These are phyloP conservation scores for Erpobdella octoculata DNA, from an alignment of 2,888 invertebrate species.

Conservation along the genomic window DNA sequence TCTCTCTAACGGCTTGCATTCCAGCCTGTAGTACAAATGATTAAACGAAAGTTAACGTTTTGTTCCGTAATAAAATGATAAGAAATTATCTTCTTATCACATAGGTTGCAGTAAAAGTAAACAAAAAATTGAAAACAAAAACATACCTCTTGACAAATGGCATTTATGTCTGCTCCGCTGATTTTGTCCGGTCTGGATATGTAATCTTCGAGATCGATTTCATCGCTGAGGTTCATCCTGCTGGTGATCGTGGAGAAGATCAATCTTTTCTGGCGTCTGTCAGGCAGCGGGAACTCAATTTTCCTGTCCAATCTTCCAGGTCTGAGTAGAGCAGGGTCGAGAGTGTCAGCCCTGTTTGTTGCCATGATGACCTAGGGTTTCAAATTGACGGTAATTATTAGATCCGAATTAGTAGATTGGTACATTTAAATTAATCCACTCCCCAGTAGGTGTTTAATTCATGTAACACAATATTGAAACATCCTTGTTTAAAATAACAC, in stretches of 20 bases:
- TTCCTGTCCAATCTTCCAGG: slow-evolving; percentile 94
- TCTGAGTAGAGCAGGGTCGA: slow-evolving; percentile 90
- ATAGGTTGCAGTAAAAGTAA: not conserved
- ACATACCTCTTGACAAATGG: slow-evolving; percentile 86
- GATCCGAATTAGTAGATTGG: too few relatives aligned
- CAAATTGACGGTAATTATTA: too few relatives aligned
- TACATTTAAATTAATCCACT: not conserved
- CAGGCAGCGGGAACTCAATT: slow-evolving; percentile 96
- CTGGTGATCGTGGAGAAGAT: slow-evolving; percentile 93
- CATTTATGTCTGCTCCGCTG: slow-evolving; percentile 97
- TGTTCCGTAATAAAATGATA: too few relatives aligned
- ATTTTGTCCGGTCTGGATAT: slow-evolving; percentile 97
- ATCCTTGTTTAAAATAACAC: not conserved
- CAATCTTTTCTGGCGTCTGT: slow-evolving; percentile 78
- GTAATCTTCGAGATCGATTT: slow-evolving; percentile 96
- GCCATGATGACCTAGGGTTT: slow-evolving; percentile 78
- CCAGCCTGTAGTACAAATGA: slow-evolving; percentile 63
- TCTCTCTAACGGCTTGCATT: slow-evolving; percentile 98
- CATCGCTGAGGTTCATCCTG: slow-evolving; percentile 66
- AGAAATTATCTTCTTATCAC: not conserved
- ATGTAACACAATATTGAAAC: not conserved
- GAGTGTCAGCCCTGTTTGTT: slow-evolving; percentile 89
- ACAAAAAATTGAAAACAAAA: not conserved
- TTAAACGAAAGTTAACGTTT: not conserved
- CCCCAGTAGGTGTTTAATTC: not conserved